These are phyloP conservation scores for Struthidea cinerea DNA, from an alignment of 2,113 vertebrate genomes.

Conservation along the genomic window DNA sequence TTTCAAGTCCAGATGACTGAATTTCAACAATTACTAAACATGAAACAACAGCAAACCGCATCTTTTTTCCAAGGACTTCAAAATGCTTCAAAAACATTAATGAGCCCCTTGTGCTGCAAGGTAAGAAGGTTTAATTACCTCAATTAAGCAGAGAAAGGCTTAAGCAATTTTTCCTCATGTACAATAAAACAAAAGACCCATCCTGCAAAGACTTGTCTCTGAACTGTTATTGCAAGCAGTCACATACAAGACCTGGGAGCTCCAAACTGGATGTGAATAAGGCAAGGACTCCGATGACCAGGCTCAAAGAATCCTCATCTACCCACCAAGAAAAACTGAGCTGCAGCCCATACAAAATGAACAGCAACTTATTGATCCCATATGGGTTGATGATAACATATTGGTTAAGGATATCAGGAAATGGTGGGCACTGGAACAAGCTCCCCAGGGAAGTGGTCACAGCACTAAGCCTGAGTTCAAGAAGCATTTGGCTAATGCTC, in stretches of 20 bases:
- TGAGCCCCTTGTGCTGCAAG: conserved; percentile 18
- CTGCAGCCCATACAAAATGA: neutral
- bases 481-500: neutral
- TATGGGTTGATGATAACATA: neutral
- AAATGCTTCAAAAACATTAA: conserved; percentile 37
- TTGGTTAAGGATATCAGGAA: neutral
- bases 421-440: neutral
- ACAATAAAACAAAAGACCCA: conserved; percentile 17
- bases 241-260: neutral
- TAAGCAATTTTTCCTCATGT: neutral
- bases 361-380: neutral
- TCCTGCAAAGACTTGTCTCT: conserved; percentile 39
- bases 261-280: neutral
- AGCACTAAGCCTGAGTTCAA: neutral
- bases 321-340: neutral
- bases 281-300: neutral
- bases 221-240: neutral
- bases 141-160: conserved; percentile 44
- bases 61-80: conserved; percentile 13
- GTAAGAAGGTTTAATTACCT: conserved; percentile 41
- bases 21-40: neutral
- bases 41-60: neutral
- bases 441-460: neutral
- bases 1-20: neutral
- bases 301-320: neutral